phyloP scores from a whole-genome alignment of 2,797 vertebrate species.

The Microchirus variegatus region DNA sequence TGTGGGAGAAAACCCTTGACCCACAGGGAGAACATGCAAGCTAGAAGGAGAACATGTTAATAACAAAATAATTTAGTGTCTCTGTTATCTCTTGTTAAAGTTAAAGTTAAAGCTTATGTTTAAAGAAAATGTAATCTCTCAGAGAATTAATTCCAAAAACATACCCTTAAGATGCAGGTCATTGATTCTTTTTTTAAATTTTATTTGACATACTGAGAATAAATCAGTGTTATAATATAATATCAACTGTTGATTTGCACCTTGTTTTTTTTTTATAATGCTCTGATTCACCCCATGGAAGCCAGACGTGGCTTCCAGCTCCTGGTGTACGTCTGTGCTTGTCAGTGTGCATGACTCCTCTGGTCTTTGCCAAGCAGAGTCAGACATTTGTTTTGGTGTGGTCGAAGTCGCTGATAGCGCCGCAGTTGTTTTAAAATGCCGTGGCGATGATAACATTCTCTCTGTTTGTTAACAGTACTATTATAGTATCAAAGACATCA shows the following conservation, averaged over 20 bases:
- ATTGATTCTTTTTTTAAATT: conserved; percentile 4
- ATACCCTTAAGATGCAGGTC: neutral
- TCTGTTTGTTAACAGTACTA: conserved; percentile 84
- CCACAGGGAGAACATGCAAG: too few species aligned
- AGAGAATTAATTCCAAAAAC: neutral
- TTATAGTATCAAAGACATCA: conserved; percentile 97
- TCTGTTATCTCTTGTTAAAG: too few species aligned
- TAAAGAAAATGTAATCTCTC: neutral
- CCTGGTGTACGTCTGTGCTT: conserved; percentile 16
- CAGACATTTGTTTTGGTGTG: conserved; percentile 34
- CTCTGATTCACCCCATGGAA: conserved; percentile 35
- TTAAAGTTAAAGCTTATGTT: too few species aligned
- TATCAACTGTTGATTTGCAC: conserved; percentile 20
- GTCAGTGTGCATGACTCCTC: conserved; percentile 30
- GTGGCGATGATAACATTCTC: conserved; percentile 20
- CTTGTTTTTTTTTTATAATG: conserved; percentile 16
- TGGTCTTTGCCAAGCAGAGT: conserved; percentile 12
- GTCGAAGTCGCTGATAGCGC: conserved; percentile 18
- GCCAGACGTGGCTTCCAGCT: conserved; percentile 1
- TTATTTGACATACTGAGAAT: neutral
- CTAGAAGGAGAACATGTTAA: too few species aligned
- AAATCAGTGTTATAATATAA: neutral
- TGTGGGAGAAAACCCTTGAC: too few species aligned
- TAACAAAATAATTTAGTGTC: too few species aligned
- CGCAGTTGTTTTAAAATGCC: conserved; percentile 1